Base-by-base conservation (phyloP, 2,888 invertebrate species). In the Tuta absoluta region DNA sequence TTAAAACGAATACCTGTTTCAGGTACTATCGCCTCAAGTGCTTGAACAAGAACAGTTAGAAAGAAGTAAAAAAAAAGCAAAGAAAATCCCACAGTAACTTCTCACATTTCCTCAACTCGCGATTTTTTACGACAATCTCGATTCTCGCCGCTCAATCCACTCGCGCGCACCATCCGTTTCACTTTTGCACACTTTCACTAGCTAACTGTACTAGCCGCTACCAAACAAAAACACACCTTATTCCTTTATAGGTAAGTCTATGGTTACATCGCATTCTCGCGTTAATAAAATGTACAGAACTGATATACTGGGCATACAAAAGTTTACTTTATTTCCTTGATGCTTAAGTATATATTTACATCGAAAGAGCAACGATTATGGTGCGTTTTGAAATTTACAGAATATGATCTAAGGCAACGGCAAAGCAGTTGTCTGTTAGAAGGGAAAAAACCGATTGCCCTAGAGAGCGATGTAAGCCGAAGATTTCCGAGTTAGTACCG, bases 181-280 rank as follows among this genome's bases (percentile, higher is more conserved):
- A 91, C 90, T 91, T 90, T 90, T 89, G 86, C 84, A 74, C 83
- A 89, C 90, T 90, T 90, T 90, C 90, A 89, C 91, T 87, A 8
- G 85, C 79, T 86, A 87, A 89, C 89, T 87, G 88, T 85, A 81
- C 77, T 75, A 49, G 70, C 59, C 3, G 33, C 33, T 10, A 2
- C 19, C 14, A 53, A 11, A 12, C 58, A 59, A 59, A 33, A 12
- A 7, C 12, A 8, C 1, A 41, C 58, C 38, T 33, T 59, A 59
- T 38, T 11, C 7, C 58, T 1, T 21, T n/a, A 12, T 21, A 8
- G 19, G 3, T 21, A 59, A n/a, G 37, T 17, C 37, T 19, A 1
- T 19, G 41, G 17, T 12, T 41, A 38, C 10, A n/a, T 38, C 21
- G 37, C 19, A 17, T 19, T 48, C 17, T 33, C 8, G 10, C 10